Percentiles rank a stretch among this genome's conserved stretches.
phyloP scores from a whole-genome alignment of 2,113 vertebrate genomes.

The Calyptomena viridis region DNA sequence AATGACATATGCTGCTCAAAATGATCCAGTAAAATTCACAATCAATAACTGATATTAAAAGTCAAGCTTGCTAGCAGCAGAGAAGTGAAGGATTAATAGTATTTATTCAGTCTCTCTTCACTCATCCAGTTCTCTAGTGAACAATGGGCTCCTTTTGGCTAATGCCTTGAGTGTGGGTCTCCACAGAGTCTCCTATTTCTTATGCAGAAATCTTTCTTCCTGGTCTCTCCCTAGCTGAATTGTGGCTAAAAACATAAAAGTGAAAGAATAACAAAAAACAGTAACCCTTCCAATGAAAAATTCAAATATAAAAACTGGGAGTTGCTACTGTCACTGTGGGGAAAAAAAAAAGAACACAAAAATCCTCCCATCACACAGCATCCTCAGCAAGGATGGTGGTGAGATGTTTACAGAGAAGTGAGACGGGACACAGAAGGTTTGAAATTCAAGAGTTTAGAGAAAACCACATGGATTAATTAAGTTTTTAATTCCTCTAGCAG shows the following conservation, averaged over 20 bases:
- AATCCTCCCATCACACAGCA: not conserved
- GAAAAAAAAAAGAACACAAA: not conserved
- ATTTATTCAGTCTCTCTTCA: not conserved
- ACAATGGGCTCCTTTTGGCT: not conserved
- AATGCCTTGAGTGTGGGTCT: not conserved
- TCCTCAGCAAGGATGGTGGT: not conserved
- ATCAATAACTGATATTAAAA: constrained; percentile 15
- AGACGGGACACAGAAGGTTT: not conserved
- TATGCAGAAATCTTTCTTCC: not conserved
- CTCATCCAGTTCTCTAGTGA: not conserved
- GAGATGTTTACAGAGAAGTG: not conserved
- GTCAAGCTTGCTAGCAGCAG: not conserved
- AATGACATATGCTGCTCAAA: not conserved
- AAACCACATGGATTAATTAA: not conserved
- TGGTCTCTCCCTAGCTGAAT: not conserved
- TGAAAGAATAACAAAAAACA: not conserved
- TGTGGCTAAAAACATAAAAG: not conserved
- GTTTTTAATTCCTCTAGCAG: not conserved
- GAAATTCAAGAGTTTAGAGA: not conserved
- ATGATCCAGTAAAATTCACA: not conserved
- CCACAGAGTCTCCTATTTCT: not conserved
- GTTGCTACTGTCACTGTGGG: not conserved
- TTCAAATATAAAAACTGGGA: not conserved
- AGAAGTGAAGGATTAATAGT: not conserved
- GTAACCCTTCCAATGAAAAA: not conserved